Base-by-base conservation (phyloP, 2,113 vertebrate genomes). In the Agapornis roseicollis region DNA sequence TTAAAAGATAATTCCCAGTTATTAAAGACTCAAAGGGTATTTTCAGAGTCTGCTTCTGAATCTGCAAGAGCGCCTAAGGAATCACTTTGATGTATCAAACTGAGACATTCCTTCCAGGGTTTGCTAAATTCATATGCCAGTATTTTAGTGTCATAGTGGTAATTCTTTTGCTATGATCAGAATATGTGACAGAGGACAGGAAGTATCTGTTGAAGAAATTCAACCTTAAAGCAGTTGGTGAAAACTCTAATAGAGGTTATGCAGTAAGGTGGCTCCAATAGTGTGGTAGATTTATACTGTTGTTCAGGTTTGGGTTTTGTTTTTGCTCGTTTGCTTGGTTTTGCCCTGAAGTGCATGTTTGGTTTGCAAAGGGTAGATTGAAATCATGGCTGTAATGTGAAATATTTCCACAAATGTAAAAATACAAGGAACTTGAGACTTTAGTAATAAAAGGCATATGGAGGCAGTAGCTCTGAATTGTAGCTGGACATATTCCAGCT, bases 381-480 rank as follows among this genome's bases (percentile, higher is more conserved):
- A 93, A 33, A 50, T 2, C 20, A 47, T 14, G 37, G 13, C 29
- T 39, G 7, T 11, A 80, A 42, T 7, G 6, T 1, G 2, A 80
- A 35, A 50, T 46, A 46, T 3, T 55, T 31, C 47, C 73, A 70
- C 15, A 66, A 24, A 73, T 39, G 14, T 9, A 63, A 88, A 93
- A 74, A 41, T 13, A 68, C 10, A 35, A 73, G 39, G 35, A 65
- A 18, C 17, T 52, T 55, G 15, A 3, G 7, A n/a, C 58, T 55
- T 93, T 9, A 88, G 33, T 52, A 55, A 31, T 9, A n/a, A 50
- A 91, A 83, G 37, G 33, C 56, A 33, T 44, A 80, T 72, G 47
- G 39, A 92, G 44, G 20, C 24, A 86, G 61, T n/a, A 83, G 47
- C 82, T 91, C 90, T 88, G 88, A 96, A 90, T 49, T 78, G 68